Conservation (phyloP, 2,888 invertebrate species). For the Oxytorus armatus region DNA sequence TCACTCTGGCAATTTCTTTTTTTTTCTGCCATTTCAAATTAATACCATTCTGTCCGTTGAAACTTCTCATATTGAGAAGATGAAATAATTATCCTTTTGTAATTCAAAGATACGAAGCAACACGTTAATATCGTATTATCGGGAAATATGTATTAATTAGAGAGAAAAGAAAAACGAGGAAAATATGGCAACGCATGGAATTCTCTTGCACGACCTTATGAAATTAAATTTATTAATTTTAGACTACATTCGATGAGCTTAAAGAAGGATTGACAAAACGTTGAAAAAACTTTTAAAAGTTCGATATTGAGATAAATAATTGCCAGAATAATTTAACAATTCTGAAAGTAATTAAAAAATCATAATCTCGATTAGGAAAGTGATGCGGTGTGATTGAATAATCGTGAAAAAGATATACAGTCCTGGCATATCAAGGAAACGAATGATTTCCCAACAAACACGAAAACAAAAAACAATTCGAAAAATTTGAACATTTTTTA, state of each 20-base stretch:
- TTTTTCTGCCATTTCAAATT: neutral
- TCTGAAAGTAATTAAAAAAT: conserved; percentile 2
- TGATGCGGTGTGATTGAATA: conserved; percentile 32
- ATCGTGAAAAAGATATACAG: conserved; percentile 51
- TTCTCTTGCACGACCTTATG: no score
- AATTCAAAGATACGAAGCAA: no score
- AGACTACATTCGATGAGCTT: no score
- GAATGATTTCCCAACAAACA: conserved; percentile 32
- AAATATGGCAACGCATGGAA: no score
- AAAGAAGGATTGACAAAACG: neutral
- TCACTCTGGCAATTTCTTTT: conserved; percentile 24
- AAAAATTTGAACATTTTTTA: conserved; percentile 25
- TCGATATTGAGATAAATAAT: neutral
- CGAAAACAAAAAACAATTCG: conserved; percentile 20
- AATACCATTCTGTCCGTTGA: neutral
- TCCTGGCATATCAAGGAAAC: conserved; percentile 69
- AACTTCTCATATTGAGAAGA: no score
- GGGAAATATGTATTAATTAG: no score
- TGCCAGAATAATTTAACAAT: neutral
- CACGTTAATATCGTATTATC: no score
- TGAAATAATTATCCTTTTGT: no score
- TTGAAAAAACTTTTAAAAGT: no score
- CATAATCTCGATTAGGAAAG: neutral
- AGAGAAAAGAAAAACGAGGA: no score
- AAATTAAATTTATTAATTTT: no score